Evolutionary conservation across 2,797 vertebrate genomes (phyloP).

Genomic region (Epinephelus coioides): DNA sequence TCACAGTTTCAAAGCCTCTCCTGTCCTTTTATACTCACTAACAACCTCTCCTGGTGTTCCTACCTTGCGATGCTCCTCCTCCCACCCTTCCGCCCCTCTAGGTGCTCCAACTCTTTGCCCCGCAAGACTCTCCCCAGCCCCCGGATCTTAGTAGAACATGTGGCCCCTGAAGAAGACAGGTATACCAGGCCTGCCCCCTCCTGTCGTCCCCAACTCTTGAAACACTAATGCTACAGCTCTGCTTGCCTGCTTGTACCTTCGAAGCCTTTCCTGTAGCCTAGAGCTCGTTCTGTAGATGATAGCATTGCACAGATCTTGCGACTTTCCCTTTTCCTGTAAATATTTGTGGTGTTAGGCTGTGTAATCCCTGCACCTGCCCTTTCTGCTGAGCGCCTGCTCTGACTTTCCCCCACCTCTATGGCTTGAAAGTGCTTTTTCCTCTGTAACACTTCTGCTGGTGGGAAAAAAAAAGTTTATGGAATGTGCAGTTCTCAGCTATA

Average conservation of each 20-base stretch:
- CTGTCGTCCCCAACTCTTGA: conserved; percentile 20
- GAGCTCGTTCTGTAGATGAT: conserved; percentile 29
- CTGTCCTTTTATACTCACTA: conserved; percentile 47
- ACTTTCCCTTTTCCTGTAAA: conserved; percentile 47
- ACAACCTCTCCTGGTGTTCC: conserved; percentile 85
- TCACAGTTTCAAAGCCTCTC: conserved; percentile 7
- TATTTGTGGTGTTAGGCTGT: conserved; percentile 54
- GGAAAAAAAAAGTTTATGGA: neutral
- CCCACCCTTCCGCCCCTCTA: conserved; percentile 64
- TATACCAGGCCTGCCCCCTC: conserved; percentile 82
- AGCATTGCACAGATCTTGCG: conserved; percentile 33
- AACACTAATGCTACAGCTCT: conserved; percentile 20
- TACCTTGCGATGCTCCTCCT: conserved; percentile 80
- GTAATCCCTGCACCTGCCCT: conserved; percentile 56
- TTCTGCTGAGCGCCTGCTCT: conserved; percentile 47
- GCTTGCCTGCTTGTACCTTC: conserved; percentile 51
- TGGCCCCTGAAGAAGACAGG: conserved; percentile 93
- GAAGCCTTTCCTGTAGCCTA: conserved; percentile 23
- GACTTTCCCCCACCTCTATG: conserved; percentile 27
- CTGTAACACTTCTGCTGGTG: conserved; percentile 13
- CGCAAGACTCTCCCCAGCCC: conserved; percentile 91
- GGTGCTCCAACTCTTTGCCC: conserved; percentile 92
- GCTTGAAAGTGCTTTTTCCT: conserved; percentile 46
- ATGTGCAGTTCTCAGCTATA: conserved; percentile 14
- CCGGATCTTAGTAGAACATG: conserved; percentile 96